A percentile compares a stretch with the other conserved stretches of the same genome.
phyloP scores from a whole-genome alignment of 2,888 invertebrate genomes.

The Dione vanillae region DNA sequence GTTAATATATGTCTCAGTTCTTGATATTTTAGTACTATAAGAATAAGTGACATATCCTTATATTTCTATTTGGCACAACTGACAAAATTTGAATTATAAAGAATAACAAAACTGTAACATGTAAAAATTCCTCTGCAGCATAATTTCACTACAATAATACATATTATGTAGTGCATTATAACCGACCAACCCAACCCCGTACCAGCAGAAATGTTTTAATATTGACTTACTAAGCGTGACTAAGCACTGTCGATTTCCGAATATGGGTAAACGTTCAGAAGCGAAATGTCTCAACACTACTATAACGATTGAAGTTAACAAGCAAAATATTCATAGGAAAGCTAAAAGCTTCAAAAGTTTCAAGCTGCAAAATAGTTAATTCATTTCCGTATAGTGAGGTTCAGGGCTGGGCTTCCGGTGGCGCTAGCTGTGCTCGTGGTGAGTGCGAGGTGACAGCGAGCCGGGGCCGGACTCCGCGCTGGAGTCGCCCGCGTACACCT shows the following conservation, averaged over 20 bases:
- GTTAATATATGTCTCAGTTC: neutral
- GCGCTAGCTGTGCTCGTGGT: constrained; percentile 80
- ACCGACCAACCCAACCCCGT: neutral
- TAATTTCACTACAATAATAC: neutral
- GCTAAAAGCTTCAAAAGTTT: too few relatives aligned
- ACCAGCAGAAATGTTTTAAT: neutral
- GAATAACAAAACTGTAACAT: neutral
- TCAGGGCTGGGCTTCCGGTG: constrained; percentile 35
- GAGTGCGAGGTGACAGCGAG: constrained; percentile 75
- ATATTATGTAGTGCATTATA: neutral
- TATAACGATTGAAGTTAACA: too few relatives aligned
- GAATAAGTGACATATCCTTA: neutral
- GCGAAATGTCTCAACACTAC: neutral
- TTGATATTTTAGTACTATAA: neutral
- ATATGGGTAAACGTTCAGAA: neutral
- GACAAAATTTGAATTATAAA: neutral
- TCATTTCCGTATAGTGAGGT: constrained; percentile 10
- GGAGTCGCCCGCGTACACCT: constrained; percentile 80
- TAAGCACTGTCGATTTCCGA: too few relatives aligned
- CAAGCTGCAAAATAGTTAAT: neutral
- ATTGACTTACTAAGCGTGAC: too few relatives aligned
- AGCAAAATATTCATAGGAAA: too few relatives aligned
- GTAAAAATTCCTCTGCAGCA: neutral
- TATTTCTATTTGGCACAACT: neutral
- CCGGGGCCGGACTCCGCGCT: constrained; percentile 79